Evolutionary conservation across 2,888 invertebrate genomes (phyloP).

Genomic region (Tetropium fuscum): DNA sequence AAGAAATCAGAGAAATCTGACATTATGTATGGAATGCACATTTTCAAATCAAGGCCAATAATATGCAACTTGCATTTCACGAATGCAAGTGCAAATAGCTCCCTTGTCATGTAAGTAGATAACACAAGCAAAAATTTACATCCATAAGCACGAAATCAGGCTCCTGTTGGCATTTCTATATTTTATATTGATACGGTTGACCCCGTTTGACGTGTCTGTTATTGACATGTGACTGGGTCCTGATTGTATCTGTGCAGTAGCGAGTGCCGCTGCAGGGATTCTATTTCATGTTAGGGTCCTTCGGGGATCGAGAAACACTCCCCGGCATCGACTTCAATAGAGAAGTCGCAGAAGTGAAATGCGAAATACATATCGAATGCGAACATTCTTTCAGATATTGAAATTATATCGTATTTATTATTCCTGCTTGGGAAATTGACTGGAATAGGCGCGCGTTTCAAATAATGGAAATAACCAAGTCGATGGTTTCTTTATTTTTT

Average conservation of each 20-base stretch:
- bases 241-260: slow-evolving; percentile 20
- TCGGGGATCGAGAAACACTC: slow-evolving; percentile 19
- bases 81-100: no score
- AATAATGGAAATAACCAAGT: slow-evolving; percentile 1
- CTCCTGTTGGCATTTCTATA: slow-evolving; percentile 3
- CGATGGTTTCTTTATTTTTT: not conserved
- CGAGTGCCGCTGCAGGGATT: slow-evolving; percentile 16
- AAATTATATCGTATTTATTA: slow-evolving; percentile 27
- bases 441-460: slow-evolving; percentile 4
- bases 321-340: slow-evolving; percentile 17
- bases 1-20: no score
- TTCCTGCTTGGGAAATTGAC: slow-evolving; percentile 19
- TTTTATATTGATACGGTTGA: slow-evolving; percentile 23
- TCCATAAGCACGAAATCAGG: not conserved
- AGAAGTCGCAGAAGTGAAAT: slow-evolving; percentile 22
- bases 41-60: no score
- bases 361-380: slow-evolving; percentile 18
- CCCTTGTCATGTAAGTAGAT: no score
- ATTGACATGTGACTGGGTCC: slow-evolving; percentile 27
- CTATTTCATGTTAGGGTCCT: slow-evolving; percentile 23
- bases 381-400: slow-evolving; percentile 17
- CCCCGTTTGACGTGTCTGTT: slow-evolving; percentile 25
- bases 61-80: no score
- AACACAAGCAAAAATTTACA: slow-evolving; percentile 13
- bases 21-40: no score